These are phyloP conservation scores for Rousettus madagascariensis DNA, from an alignment of 2,797 vertebrate species.

Conservation along the genomic window DNA sequence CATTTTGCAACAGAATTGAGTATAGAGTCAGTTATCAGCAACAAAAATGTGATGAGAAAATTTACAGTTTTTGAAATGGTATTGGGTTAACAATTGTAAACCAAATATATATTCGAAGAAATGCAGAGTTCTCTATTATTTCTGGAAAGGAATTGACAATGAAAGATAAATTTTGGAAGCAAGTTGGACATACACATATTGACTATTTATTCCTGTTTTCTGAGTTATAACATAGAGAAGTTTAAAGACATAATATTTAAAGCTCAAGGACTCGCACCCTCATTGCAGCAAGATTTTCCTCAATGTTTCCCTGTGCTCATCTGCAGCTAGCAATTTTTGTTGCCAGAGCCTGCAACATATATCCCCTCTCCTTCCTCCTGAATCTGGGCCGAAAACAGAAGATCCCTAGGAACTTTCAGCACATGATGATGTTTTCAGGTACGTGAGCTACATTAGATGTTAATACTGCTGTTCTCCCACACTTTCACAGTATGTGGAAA, in stretches of 20 bases:
- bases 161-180: constrained; percentile 36
- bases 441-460: background rate
- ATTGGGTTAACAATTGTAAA: constrained; percentile 58
- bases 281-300: constrained; percentile 78
- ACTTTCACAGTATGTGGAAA: background rate
- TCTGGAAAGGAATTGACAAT: constrained; percentile 18
- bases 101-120: background rate
- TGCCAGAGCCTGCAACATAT: constrained; percentile 91
- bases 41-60: constrained; percentile 69
- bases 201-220: constrained; percentile 6
- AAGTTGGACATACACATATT: background rate
- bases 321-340: constrained; percentile 87
- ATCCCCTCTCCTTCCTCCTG: constrained; percentile 90
- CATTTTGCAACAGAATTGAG: constrained; percentile 63
- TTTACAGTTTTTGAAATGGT: constrained; percentile 60
- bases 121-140: constrained; percentile 13
- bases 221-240: background rate
- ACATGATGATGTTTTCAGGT: constrained; percentile 94
- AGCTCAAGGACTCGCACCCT: background rate
- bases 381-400: constrained; percentile 88
- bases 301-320: constrained; percentile 68
- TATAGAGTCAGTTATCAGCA: constrained; percentile 45
- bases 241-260: background rate
- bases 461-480: background rate
- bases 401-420: constrained; percentile 88